Evolutionary conservation across 2,888 invertebrate species (phyloP).

Genomic region (Tortrix viridana): DNA sequence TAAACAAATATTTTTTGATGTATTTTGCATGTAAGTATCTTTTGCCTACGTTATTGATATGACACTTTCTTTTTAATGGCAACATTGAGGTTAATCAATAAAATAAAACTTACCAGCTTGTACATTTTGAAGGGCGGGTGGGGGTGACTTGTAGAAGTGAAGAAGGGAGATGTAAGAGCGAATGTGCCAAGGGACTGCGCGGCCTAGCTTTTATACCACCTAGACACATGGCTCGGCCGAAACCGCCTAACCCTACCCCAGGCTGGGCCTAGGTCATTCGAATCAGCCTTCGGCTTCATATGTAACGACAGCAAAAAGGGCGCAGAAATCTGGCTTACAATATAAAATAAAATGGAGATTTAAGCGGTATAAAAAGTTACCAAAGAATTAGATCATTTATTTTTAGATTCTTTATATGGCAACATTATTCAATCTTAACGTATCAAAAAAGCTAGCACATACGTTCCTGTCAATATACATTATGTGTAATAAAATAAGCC

Average conservation of each 20-base stretch:
- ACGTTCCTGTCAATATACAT: too few relatives aligned
- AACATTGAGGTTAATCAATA: not conserved
- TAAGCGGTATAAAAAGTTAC: too few relatives aligned
- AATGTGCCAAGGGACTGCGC: conserved; percentile 68
- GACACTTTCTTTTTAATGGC: too few relatives aligned
- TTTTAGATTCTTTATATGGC: too few relatives aligned
- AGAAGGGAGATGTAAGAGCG: conserved; percentile 67
- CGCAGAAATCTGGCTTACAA: not conserved
- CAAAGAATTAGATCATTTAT: too few relatives aligned
- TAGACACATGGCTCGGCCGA: conserved; percentile 69
- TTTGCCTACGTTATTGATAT: too few relatives aligned
- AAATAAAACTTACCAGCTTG: conserved; percentile 82
- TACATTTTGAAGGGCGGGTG: conserved; percentile 80
- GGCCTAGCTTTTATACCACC: conserved; percentile 72
- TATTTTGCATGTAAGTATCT: not conserved
- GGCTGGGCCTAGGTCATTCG: conserved; percentile 73
- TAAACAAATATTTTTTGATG: not conserved
- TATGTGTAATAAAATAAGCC: too few relatives aligned
- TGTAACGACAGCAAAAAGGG: conserved; percentile 60
- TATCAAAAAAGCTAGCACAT: too few relatives aligned
- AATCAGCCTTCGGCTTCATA: conserved; percentile 56
- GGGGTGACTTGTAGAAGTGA: conserved; percentile 58
- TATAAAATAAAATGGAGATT: not conserved
- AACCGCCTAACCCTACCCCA: conserved; percentile 76
- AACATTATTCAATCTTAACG: too few relatives aligned